phyloP scores from a whole-genome alignment of 2,888 invertebrate species.

The Mesorhabditis belari region DNA sequence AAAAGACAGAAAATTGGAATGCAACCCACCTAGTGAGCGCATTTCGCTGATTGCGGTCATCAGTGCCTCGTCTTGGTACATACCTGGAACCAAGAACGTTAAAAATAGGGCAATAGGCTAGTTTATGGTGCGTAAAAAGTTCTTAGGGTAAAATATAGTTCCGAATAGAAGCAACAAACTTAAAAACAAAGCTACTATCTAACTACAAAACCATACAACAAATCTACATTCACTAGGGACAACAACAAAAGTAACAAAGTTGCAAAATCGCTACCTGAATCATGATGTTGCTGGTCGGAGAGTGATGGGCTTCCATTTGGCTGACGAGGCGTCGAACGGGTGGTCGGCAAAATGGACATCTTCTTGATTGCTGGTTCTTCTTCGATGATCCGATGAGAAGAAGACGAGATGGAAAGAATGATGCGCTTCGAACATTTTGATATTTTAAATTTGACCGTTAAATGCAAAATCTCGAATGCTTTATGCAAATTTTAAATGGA shows the following conservation, averaged over 20 bases:
- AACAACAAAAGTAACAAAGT: too few species aligned
- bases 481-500: too few species aligned
- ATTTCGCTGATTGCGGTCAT: neutral
- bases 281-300: neutral
- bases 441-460: too few species aligned
- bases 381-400: too few species aligned
- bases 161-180: neutral
- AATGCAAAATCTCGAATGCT: too few species aligned
- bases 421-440: too few species aligned
- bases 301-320: too few species aligned
- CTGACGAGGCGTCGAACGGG: too few species aligned
- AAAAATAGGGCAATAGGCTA: neutral
- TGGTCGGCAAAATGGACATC: neutral
- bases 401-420: too few species aligned
- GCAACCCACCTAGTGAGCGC: neutral
- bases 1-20: neutral
- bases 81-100: neutral
- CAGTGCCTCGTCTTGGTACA: neutral
- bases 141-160: too few species aligned
- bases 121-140: neutral
- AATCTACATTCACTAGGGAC: neutral
- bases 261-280: neutral
- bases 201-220: neutral
- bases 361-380: too few species aligned
- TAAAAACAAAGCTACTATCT: neutral